Percentiles rank a stretch among this genome's conserved stretches.
These are phyloP conservation scores for Dryoscopus gambensis DNA, from an alignment of 2,113 vertebrate species.

Conservation along the genomic window DNA sequence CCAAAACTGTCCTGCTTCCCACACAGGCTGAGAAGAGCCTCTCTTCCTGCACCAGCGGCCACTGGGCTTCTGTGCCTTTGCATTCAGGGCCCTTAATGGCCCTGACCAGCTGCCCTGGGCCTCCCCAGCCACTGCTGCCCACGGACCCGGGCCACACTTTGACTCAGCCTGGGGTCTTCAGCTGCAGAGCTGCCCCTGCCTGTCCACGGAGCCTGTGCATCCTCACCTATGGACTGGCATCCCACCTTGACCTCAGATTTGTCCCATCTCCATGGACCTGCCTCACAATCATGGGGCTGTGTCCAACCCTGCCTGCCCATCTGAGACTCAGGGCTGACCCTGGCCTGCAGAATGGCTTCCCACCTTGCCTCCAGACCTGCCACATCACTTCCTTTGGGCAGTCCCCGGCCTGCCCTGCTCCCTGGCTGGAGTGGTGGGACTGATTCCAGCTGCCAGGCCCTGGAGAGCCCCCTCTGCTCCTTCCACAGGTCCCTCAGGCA, in stretches of 20 bases:
- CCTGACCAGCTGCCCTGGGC: neutral
- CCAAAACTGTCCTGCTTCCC: neutral
- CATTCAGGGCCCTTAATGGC: too few relatives aligned
- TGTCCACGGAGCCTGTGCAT: rapidly evolving
- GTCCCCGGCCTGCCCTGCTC: neutral
- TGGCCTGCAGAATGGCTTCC: neutral
- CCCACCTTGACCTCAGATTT: neutral
- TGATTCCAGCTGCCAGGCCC: neutral
- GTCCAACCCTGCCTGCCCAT: neutral
- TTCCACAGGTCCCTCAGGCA: rapidly evolving
- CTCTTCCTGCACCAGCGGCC: rapidly evolving
- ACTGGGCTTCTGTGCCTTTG: rapidly evolving
- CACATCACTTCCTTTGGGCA: neutral
- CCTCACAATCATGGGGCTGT: rapidly evolving
- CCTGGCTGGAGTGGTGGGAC: too few relatives aligned
- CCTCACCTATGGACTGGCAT: rapidly evolving
- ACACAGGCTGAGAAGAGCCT: neutral
- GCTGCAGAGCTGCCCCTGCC: neutral
- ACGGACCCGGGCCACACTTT: rapidly evolving
- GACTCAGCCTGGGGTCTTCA: rapidly evolving
- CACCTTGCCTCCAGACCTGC: neutral
- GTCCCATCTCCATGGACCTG: neutral
- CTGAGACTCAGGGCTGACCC: neutral
- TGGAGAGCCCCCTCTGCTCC: rapidly evolving
- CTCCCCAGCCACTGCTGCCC: rapidly evolving